Evolutionary conservation across 2,888 invertebrate species (phyloP).

Genomic region (Actias luna): DNA sequence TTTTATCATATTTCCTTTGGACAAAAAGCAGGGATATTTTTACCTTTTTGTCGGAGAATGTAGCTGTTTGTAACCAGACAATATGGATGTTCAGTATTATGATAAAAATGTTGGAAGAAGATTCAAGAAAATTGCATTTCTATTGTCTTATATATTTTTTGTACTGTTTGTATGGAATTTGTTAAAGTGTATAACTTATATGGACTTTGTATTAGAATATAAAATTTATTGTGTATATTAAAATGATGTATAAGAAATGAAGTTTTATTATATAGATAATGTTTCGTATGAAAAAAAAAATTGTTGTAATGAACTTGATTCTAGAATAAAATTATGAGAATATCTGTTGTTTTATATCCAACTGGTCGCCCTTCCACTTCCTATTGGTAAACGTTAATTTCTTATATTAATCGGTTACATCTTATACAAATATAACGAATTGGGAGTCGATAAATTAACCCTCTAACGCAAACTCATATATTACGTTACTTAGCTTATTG

Average conservation of each 20-base stretch:
- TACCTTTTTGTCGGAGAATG: neutral
- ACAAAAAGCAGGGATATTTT: constrained; percentile 1
- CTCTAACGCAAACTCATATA: no score
- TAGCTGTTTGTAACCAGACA: neutral
- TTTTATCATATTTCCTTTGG: neutral
- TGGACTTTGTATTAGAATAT: neutral
- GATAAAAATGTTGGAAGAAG: neutral
- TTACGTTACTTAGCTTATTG: no score
- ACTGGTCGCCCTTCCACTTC: neutral
- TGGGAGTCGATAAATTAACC: no score
- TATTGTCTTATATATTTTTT: neutral
- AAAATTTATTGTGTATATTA: constrained; percentile 12
- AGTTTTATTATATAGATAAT: neutral
- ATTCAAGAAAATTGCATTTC: neutral
- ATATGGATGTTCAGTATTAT: neutral
- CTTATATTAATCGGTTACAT: neutral
- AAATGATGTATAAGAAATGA: constrained; percentile 13
- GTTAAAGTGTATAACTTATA: neutral
- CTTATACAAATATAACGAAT: no score
- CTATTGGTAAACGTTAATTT: neutral
- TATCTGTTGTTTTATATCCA: neutral
- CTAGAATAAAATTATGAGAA: neutral
- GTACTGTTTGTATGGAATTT: neutral
- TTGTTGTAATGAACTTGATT: neutral
- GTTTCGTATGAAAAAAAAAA: neutral